phyloP scores from a whole-genome alignment of 2,888 invertebrate species.

The Campoplex capitator region DNA sequence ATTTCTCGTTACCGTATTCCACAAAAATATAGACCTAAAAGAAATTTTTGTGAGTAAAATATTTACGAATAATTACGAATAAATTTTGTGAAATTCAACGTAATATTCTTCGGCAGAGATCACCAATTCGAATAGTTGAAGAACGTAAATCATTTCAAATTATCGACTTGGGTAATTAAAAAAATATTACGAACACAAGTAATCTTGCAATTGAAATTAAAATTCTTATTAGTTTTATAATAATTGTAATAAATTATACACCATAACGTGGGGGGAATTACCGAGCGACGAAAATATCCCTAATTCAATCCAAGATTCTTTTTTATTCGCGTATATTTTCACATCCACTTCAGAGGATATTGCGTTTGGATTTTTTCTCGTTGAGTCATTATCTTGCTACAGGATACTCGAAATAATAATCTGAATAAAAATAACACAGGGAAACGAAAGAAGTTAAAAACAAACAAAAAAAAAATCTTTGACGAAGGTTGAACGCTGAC shows the following conservation, averaged over 20 bases:
- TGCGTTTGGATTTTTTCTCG: neutral
- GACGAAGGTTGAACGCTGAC: neutral
- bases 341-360: neutral
- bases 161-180: too few relatives aligned
- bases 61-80: neutral
- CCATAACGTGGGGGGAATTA: neutral
- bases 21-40: neutral
- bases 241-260: neutral
- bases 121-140: too few relatives aligned
- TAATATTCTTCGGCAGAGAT: neutral
- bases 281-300: conserved; percentile 2
- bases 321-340: neutral
- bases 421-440: conserved; percentile 4
- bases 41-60: neutral
- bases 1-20: neutral
- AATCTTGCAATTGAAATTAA: neutral
- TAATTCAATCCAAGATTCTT: neutral
- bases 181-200: neutral
- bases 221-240: neutral
- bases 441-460: neutral
- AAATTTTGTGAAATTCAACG: neutral
- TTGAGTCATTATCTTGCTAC: neutral
- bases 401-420: neutral
- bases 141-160: too few relatives aligned
- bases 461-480: neutral